Evolutionary conservation across 2,888 invertebrate genomes (phyloP).

Genomic region (Mesorhabditis sp.): DNA sequence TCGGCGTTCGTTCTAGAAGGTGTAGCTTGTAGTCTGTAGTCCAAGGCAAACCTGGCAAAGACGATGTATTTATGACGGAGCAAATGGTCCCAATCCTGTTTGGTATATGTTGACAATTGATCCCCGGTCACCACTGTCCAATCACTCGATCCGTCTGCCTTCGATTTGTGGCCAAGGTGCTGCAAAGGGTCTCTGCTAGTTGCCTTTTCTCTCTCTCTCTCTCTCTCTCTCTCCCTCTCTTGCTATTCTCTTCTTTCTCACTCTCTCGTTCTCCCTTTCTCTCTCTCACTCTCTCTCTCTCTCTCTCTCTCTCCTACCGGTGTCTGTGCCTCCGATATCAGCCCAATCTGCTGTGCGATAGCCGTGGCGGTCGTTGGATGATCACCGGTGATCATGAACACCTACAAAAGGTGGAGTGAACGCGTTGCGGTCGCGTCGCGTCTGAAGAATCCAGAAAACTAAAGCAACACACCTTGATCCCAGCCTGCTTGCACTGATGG

Average conservation of each 20-base stretch:
- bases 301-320: neutral
- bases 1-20: constrained; percentile 49
- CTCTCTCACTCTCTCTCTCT: too few species aligned
- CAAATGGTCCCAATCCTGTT: constrained; percentile 47
- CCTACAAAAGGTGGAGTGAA: neutral
- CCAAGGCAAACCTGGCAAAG: constrained; percentile 36
- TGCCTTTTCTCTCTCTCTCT: too few species aligned
- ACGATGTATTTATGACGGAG: constrained; percentile 52
- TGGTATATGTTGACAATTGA: constrained; percentile 36
- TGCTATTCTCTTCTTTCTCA: too few species aligned
- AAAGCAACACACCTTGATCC: constrained; percentile 46
- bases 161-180: too few species aligned
- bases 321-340: constrained; percentile 19
- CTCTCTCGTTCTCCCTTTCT: too few species aligned
- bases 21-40: neutral
- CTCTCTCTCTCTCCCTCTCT: too few species aligned
- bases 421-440: neutral
- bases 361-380: constrained; percentile 55
- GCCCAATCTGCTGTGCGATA: constrained; percentile 52
- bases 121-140: constrained; percentile 52
- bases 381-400: constrained; percentile 52
- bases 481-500: constrained; percentile 54
- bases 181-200: too few species aligned
- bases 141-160: constrained; percentile 16
- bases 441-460: too few species aligned